Evolutionary conservation across 2,888 invertebrate genomes (phyloP).

Genomic region (Thysanoteuthis rhombus): DNA sequence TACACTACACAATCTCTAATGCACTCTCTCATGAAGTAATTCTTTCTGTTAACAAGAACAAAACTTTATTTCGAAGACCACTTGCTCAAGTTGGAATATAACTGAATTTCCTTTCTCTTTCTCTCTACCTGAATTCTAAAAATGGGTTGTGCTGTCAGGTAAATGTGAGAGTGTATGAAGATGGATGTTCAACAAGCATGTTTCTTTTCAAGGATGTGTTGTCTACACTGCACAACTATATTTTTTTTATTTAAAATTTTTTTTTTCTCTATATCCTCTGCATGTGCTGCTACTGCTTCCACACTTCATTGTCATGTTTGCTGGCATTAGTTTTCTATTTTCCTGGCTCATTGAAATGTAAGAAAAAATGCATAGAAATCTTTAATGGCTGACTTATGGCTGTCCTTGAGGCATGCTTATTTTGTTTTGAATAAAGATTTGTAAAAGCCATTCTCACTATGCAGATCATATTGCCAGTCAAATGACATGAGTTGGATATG

Average conservation of each 20-base stretch:
- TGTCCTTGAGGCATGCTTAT: not conserved
- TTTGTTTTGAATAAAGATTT: too few relatives aligned
- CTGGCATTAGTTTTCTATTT: not conserved
- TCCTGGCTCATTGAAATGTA: not conserved
- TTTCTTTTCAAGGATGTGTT: not conserved
- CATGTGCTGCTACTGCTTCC: not conserved
- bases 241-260: too few relatives aligned
- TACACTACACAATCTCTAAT: not conserved
- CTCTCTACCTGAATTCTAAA: not conserved
- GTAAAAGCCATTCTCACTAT: not conserved
- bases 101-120: not conserved
- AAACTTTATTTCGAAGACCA: too few relatives aligned
- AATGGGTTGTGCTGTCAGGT: not conserved
- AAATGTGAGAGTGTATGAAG: not conserved
- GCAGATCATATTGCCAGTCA: not conserved
- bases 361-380: not conserved
- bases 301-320: not conserved
- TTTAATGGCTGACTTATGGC: too few relatives aligned
- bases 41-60: not conserved
- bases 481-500: not conserved
- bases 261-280: too few relatives aligned
- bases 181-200: not conserved
- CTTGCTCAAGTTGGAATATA: too few relatives aligned
- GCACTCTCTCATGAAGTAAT: not conserved
- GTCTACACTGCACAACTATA: not conserved